Evolutionary conservation across 1,140 invertebrate species (phyloP).

Genomic region (Bombyx mandarina): DNA sequence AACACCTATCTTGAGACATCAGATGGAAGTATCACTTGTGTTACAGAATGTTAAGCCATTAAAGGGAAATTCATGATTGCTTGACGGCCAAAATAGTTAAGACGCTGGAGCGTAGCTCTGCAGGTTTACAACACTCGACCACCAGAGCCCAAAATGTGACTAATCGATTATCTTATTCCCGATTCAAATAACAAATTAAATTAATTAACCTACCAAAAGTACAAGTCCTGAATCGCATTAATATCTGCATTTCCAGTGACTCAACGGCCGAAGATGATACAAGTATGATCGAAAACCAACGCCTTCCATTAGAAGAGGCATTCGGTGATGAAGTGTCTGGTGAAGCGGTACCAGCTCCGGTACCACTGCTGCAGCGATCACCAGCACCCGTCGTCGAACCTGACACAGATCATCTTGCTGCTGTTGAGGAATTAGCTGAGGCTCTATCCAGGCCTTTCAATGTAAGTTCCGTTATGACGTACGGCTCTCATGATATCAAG

Average conservation of each 20-base stretch:
- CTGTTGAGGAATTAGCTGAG: conserved; percentile 53
- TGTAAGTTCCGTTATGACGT: conserved; percentile 23
- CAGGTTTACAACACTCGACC: neutral
- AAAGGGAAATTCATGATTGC: too few species aligned
- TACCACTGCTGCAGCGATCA: conserved; percentile 58
- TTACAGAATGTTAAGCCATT: too few species aligned
- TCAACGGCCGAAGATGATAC: conserved; percentile 44
- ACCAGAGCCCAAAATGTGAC: neutral
- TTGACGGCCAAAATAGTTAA: too few species aligned
- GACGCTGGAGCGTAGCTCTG: too few species aligned
- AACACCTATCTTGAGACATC: too few species aligned
- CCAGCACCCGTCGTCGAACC: conserved; percentile 49
- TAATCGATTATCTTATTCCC: neutral
- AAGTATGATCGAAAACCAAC: conserved; percentile 43
- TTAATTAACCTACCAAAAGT: too few species aligned
- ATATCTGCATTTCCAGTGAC: conserved; percentile 29
- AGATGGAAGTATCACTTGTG: too few species aligned
- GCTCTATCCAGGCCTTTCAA: conserved; percentile 57
- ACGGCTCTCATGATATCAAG: too few species aligned
- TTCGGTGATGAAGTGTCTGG: conserved; percentile 60
- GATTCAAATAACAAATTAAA: neutral
- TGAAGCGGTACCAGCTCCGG: conserved; percentile 61
- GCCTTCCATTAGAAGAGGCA: conserved; percentile 47
- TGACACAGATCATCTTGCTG: conserved; percentile 44
- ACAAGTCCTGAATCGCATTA: conserved; percentile 1